Base-by-base conservation (phyloP, 2,113 vertebrate species). In the Monarcha castaneiventris region DNA sequence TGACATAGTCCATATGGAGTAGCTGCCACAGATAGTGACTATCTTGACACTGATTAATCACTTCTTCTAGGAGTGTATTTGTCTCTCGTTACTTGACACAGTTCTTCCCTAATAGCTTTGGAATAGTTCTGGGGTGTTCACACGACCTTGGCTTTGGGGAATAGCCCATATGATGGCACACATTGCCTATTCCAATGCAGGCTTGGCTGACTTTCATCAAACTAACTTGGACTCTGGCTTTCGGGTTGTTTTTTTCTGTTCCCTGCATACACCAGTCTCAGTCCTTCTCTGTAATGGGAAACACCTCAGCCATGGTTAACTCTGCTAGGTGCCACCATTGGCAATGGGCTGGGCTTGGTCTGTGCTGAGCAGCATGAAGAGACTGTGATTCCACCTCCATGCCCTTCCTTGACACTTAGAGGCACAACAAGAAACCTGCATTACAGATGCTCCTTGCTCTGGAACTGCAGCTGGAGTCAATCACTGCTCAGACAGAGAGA, bases 61-160 rank as follows among this genome's bases (percentile, higher is more conserved):
- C 86, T 96, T 48, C 89, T 90, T 92, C 86, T 75, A 44, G 56
- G 74, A 17, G 68, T 72, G 41, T 89, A 44, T 90, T 92, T 95
- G 76, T 97, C 95, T 94, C 95, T 75, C 44, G 89, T 93, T 96
- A 75, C 89, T 80, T 94, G 96, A 91, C 96, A 97, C 76, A 96
- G 64, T 95, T 96, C 91, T 96, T 95, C 94, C 91, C 95, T 95
- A 94, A 97, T 96, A 96, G 94, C 77, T 97, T 89, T 94, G 82
- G 80, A 92, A 44, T 61, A 78, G 87, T 94, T 96, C 77, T 96
- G 93, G 91, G 87, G 62, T 84, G 86, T 91, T 49, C 46, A 11
- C 78, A 55, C 46, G 89, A 89, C 85, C 87, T 18, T 93, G 74
- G 84, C 94, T 93, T 91, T 93, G 87, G 89, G 87, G 87, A 96